Evolutionary conservation across 2,797 vertebrate species (phyloP), one percentile per base, ranked within the genome.

Genomic region (Vultur gryphus): DNA sequence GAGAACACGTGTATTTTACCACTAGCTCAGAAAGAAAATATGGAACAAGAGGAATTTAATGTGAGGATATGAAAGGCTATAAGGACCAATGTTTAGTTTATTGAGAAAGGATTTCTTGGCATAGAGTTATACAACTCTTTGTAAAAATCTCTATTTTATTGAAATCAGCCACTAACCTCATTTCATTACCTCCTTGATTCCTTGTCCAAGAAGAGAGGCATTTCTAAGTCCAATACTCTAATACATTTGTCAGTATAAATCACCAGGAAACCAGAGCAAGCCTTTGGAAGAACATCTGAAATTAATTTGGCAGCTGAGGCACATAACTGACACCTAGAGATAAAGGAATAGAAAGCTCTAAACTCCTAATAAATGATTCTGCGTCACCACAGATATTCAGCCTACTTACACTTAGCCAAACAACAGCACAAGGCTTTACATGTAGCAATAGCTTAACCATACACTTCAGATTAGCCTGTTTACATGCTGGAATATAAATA

Each of bases 161-260:
- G 33, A 94, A 88, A 95, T 92, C 35, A 15, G 26, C 41, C 57
- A 72, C 43, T 58, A 85, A 59, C 54, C 31, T 69, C 16, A 85
- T 94, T 94, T 87, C 33, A 41, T 46, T 90, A 29, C 13, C 29
- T 76, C 16, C 67, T 96, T 96, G 54, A 81, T 91, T 92, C 69
- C 26, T 54, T 66, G 35, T 71, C 67, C 64, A 79, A 70, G 31
- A 89, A 93, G 95, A 76, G 39, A 84, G 58, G 28, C 5, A 57
- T 83, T 85, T 84, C n/a, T 76, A 78, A 44, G 8, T 64, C 37
- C 4, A 70, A n/a, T 52, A 57, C 24, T 65, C 48, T 83, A 89
- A 79, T 52, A 78, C 29, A 91, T 79, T 87, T 95, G 51, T 39
- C 73, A 85, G 52, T 72, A 48, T 91, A 96, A 97, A 96, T 93